A percentile compares a stretch with the other conserved stretches of the same genome.
Conservation (phyloP, 1,140 invertebrate species). For the Notospermus geniculatus region DNA sequence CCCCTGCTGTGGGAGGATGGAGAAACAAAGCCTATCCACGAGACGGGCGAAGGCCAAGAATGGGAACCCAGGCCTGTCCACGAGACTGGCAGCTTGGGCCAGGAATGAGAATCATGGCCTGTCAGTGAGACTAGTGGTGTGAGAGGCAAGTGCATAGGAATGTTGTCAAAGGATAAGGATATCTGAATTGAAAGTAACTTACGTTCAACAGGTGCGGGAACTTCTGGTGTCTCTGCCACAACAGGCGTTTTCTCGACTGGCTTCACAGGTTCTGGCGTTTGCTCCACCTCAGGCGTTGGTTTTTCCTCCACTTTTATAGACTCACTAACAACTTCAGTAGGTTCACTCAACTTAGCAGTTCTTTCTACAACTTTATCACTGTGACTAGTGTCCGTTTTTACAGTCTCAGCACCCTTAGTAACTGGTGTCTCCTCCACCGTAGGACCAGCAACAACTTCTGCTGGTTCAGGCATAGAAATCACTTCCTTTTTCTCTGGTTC, state of each 20-base stretch:
- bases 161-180: no score
- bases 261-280: not conserved
- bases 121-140: no score
- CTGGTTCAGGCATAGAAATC: not conserved
- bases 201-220: not conserved
- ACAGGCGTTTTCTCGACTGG: slow-evolving; percentile 4
- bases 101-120: no score
- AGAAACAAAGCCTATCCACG: no score
- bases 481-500: not conserved
- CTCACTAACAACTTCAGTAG: not conserved
- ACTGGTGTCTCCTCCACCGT: not conserved
- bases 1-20: no score
- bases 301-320: not conserved
- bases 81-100: no score
- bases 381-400: not conserved
- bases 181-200: no score
- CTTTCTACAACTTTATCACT: not conserved
- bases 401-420: not conserved
- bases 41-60: no score
- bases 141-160: no score
- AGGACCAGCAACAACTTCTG: slow-evolving; percentile 4
- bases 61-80: no score
- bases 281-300: not conserved
- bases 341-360: not conserved
- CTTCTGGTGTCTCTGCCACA: slow-evolving; percentile 1